Conservation (phyloP, 2,888 invertebrate species). For the Octodonta nipae region DNA sequence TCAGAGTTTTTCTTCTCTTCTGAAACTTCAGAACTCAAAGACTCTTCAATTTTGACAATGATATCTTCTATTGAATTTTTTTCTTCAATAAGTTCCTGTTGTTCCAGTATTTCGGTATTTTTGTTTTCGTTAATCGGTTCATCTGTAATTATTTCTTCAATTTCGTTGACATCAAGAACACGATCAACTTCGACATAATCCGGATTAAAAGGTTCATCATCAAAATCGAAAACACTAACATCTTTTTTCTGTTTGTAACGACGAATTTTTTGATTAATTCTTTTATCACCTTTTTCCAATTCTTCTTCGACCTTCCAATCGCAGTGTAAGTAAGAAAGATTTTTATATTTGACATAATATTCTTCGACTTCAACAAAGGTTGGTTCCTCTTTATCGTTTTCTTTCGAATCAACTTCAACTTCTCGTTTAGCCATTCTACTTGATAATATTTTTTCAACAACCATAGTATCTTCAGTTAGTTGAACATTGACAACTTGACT, state of each 20-base stretch:
- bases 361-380: conserved; percentile 70
- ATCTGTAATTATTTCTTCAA: conserved; percentile 66
- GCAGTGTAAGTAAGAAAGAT: conserved; percentile 95
- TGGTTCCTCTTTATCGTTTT: not conserved
- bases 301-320: conserved; percentile 98
- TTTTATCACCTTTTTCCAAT: conserved; percentile 84
- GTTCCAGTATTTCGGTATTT: too few relatives aligned
- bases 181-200: conserved; percentile 97
- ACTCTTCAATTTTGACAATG: too few relatives aligned
- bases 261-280: conserved; percentile 87
- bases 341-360: conserved; percentile 85
- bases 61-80: too few relatives aligned
- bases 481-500: conserved; percentile 43
- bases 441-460: conserved; percentile 77
- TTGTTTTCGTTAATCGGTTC: conserved; percentile 65
- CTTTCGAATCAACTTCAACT: conserved; percentile 13
- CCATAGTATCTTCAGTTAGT: conserved; percentile 74
- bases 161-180: conserved; percentile 84
- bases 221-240: conserved; percentile 81
- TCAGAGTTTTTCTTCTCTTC: too few relatives aligned
- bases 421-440: conserved; percentile 64
- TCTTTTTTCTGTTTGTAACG: conserved; percentile 86
- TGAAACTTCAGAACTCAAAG: too few relatives aligned
- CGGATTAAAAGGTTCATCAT: conserved; percentile 98
- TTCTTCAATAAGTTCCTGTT: too few relatives aligned